Evolutionary conservation across 2,113 vertebrate species (phyloP).

Genomic region (Stegastes partitus): DNA sequence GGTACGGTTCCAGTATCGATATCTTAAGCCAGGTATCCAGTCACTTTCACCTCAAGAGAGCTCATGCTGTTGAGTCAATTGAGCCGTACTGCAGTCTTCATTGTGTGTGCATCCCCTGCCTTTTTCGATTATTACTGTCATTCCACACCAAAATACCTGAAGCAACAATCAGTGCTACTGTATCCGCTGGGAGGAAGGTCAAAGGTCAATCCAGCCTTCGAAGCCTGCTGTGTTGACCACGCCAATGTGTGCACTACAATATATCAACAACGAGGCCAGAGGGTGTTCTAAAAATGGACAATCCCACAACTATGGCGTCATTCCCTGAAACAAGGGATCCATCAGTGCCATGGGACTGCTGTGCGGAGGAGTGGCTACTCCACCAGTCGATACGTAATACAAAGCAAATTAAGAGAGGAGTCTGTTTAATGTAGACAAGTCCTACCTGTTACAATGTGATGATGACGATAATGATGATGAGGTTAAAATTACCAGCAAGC

Average conservation of each 20-base stretch:
- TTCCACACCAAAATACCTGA: constrained; percentile 41
- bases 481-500: constrained; percentile 25
- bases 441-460: constrained; percentile 16
- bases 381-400: constrained; percentile 24
- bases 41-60: constrained; percentile 32
- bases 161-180: constrained; percentile 36
- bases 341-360: constrained; percentile 7
- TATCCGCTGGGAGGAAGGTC: constrained; percentile 32
- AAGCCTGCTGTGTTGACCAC: constrained; percentile 12
- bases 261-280: constrained; percentile 33
- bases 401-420: constrained; percentile 6
- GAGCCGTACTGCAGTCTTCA: background rate
- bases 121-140: constrained; percentile 21
- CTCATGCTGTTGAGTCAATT: background rate
- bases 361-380: background rate
- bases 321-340: constrained; percentile 3
- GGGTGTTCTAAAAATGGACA: constrained; percentile 19
- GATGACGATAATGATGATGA: constrained; percentile 42
- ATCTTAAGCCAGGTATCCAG: no score
- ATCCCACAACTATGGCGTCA: constrained; percentile 8
- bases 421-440: constrained; percentile 6
- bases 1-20: no score
- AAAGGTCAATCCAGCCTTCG: constrained; percentile 44
- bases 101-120: background rate
- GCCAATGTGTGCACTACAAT: constrained; percentile 22